A percentile compares a stretch with the other conserved stretches of the same genome.
Evolutionary conservation across 2,888 invertebrate species (phyloP).

Genomic region (Neoscelio sp.): DNA sequence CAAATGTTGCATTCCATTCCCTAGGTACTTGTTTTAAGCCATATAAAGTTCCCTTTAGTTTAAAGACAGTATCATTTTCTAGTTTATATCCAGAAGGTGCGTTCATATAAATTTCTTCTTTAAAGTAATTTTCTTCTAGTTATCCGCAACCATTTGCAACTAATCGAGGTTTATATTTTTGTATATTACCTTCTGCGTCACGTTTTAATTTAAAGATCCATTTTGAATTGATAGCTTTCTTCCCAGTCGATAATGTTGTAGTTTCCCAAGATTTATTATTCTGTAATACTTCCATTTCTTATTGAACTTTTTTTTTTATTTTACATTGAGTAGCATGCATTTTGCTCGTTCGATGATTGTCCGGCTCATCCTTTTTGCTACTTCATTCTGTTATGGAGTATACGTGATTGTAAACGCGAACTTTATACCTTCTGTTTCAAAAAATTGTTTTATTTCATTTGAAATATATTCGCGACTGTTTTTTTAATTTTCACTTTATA

Average conservation of each 20-base stretch:
- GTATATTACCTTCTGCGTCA: constrained; percentile 42
- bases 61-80: constrained; percentile 61
- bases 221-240: constrained; percentile 30
- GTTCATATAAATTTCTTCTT: constrained; percentile 73
- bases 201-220: constrained; percentile 68
- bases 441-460: constrained; percentile 66
- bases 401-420: constrained; percentile 65
- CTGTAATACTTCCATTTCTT: constrained; percentile 73
- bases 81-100: constrained; percentile 37
- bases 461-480: constrained; percentile 70
- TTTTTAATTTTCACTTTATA: no score
- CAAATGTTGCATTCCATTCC: constrained; percentile 71
- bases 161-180: constrained; percentile 70
- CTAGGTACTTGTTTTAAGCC: constrained; percentile 74
- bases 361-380: constrained; percentile 69
- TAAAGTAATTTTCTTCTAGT: constrained; percentile 50
- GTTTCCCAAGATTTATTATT: constrained; percentile 28
- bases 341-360: constrained; percentile 78
- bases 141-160: constrained; percentile 71
- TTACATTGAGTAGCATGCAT: no score
- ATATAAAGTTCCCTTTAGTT: constrained; percentile 72
- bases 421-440: constrained; percentile 66
- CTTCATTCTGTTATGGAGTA: constrained; percentile 71
- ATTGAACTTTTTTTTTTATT: constrained; percentile 22
- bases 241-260: constrained; percentile 12